Evolutionary conservation across 2,888 invertebrate genomes (phyloP).

Genomic region (Troides helena): DNA sequence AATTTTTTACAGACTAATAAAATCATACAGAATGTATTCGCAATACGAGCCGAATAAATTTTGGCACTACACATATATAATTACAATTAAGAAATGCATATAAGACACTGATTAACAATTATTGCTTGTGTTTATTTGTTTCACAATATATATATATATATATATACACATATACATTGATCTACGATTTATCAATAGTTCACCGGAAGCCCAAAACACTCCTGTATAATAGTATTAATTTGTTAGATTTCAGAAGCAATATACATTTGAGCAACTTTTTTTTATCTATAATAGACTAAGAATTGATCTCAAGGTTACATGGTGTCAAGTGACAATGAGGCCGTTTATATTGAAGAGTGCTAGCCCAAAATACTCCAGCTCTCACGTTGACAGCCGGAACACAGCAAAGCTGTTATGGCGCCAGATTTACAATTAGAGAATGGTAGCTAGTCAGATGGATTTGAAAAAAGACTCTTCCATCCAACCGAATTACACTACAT

Average conservation of each 20-base stretch:
- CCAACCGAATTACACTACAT: no score
- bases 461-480: no score
- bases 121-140: constrained; percentile 27
- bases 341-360: no score
- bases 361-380: no score
- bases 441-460: no score
- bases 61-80: constrained; percentile 25
- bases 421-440: no score
- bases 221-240: not conserved
- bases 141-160: constrained; percentile 1
- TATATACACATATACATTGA: constrained; percentile 42
- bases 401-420: no score
- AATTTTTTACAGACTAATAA: constrained; percentile 17
- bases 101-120: constrained; percentile 31
- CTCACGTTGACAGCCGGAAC: no score
- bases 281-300: constrained; percentile 27
- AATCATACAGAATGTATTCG: constrained; percentile 28
- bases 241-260: constrained; percentile 2
- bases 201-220: constrained; percentile 24
- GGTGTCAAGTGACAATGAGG: no score
- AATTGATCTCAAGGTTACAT: constrained; percentile 36
- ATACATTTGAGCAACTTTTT: constrained; percentile 61
- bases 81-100: constrained; percentile 12
- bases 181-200: constrained; percentile 50
- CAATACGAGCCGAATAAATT: constrained; percentile 32